Conservation (phyloP, 2,888 invertebrate species). For the Yponomeuta cagnagella region DNA sequence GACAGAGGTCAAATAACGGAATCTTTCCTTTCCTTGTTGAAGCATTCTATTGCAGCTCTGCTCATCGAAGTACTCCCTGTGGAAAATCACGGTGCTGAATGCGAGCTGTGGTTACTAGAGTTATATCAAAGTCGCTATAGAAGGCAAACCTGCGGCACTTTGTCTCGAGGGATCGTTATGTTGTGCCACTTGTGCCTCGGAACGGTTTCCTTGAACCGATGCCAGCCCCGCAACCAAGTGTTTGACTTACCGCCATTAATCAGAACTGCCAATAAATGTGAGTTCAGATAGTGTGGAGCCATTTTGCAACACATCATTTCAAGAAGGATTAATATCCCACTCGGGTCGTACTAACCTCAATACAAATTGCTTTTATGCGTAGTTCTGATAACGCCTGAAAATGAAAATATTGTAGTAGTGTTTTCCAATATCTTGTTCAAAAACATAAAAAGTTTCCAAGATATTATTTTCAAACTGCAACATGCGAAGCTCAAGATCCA, state of each 20-base stretch:
- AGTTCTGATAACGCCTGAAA: no score
- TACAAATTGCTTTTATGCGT: no score
- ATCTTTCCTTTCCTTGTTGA: background rate
- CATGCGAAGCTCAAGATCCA: background rate
- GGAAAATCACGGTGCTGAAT: constrained; percentile 5
- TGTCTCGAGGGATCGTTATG: background rate
- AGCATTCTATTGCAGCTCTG: background rate
- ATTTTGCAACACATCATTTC: background rate
- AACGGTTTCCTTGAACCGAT: constrained; percentile 13
- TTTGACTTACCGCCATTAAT: background rate
- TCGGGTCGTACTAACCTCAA: background rate
- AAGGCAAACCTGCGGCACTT: constrained; percentile 4
- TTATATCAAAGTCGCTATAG: constrained; percentile 1
- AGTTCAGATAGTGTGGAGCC: background rate
- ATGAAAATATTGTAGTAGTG: no score
- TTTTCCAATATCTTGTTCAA: background rate
- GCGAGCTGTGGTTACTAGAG: background rate
- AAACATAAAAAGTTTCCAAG: no score
- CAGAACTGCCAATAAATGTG: constrained; percentile 16
- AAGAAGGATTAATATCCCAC: background rate
- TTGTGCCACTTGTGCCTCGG: background rate
- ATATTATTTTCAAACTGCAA: background rate
- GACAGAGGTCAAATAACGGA: constrained; percentile 12
- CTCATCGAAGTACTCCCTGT: background rate
- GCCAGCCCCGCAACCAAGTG: constrained; percentile 15